Base-by-base conservation (phyloP, 2,797 vertebrate genomes). In the Coluber constrictor region DNA sequence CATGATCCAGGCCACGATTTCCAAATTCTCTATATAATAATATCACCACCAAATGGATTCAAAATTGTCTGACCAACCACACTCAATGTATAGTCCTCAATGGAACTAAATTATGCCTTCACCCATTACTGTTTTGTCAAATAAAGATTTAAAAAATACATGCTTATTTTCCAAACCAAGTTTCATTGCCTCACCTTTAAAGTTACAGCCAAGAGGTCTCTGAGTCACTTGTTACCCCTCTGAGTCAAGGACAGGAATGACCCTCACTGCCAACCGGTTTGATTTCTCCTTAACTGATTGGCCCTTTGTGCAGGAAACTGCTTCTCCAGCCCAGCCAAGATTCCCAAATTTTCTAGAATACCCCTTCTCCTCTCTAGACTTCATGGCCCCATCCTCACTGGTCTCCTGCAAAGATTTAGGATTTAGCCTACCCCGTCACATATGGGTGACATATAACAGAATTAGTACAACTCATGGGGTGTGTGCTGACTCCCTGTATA, bases 271-370 rank as follows among this genome's bases (percentile, higher is more conserved):
- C 5, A 11, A 15, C 29, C 12, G 2, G 63, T 66, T n/a, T 12
- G 10, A 29, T 63, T 29, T 0, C 3, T 29, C 10, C 57, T 66
- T 5, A 15, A 15, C 5, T 0, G 0, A n/a, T 2, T n/a, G 63
- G 1, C 1, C 29, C 5, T 66, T 66, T 15, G 5, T n/a, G 12
- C 29, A n/a, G 63, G 4, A 66, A n/a, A 5, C 63, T 15, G 63
- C 1, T n/a, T 66, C 63, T 66, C 63, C 29, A 66, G 5, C 4
- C 13, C 1, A 12, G 63, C 27, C 29, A 66, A 0, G 1, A 12
- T 63, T 63, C 27, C 25, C 25, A 29, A 63, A 29, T 29, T 63
- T 25, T 63, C 25, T 63, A 29, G 1, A 25, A 66, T 2, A 12
- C 27, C 29, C 29, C 4, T 66, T n/a, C 29, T 63, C 60, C 25